Evolutionary conservation across 1,140 invertebrate genomes (phyloP).

Genomic region (Aphaenogaster rudis): DNA sequence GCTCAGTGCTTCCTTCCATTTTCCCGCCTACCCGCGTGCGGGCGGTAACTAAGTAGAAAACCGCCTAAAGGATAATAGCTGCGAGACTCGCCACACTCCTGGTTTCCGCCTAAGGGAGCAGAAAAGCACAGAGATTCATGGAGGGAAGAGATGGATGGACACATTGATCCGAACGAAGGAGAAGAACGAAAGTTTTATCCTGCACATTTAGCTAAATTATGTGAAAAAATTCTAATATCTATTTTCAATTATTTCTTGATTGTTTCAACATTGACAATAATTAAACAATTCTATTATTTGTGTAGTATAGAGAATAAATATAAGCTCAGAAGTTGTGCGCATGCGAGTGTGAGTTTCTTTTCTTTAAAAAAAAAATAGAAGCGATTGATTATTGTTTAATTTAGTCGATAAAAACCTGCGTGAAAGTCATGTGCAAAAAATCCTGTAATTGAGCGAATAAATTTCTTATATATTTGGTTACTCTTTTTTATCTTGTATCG

Average conservation of each 20-base stretch:
- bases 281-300: not conserved
- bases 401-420: no score
- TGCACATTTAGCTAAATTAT: not conserved
- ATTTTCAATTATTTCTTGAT: not conserved
- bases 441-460: no score
- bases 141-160: slow-evolving; percentile 46
- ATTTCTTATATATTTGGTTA: not conserved
- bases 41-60: slow-evolving; percentile 82
- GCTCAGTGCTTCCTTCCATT: not conserved
- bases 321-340: no score
- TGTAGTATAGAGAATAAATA: no score
- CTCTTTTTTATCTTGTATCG: not conserved
- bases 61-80: slow-evolving; percentile 82
- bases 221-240: not conserved
- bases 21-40: slow-evolving; percentile 37
- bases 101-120: slow-evolving; percentile 46
- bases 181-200: slow-evolving; percentile 19
- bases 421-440: no score
- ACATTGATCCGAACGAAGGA: slow-evolving; percentile 13
- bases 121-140: slow-evolving; percentile 68
- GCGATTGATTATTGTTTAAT: no score
- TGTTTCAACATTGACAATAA: not conserved
- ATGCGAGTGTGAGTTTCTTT: no score
- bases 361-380: no score
- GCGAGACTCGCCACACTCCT: slow-evolving; percentile 69